A percentile compares a stretch with the other conserved stretches of the same genome.
These are phyloP conservation scores for Ficedula albicollis DNA, from an alignment of 2,797 vertebrate genomes.

Conservation along the genomic window DNA sequence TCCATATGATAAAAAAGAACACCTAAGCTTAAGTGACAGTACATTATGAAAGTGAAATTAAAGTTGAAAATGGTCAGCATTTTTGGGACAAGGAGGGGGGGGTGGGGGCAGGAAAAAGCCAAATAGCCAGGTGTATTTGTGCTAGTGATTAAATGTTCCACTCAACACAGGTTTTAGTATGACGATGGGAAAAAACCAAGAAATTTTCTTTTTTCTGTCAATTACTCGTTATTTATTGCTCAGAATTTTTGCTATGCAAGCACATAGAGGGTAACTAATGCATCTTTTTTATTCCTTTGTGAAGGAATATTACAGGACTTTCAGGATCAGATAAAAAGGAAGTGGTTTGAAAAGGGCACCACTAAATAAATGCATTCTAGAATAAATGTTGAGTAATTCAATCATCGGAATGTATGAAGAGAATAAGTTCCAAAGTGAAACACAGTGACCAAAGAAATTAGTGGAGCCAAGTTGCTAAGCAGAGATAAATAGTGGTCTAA, in stretches of 20 bases:
- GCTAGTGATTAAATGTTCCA: background rate
- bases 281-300: background rate
- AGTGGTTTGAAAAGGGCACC: background rate
- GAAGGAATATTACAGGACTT: background rate
- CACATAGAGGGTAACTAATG: background rate
- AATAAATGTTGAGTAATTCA: conserved; percentile 42
- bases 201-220: background rate
- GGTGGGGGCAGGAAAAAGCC: background rate
- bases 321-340: background rate
- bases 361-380: conserved; percentile 18
- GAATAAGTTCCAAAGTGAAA: background rate
- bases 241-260: background rate
- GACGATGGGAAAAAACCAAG: background rate
- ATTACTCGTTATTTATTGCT: background rate
- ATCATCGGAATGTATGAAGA: background rate
- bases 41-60: background rate
- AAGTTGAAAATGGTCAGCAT: background rate
- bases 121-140: background rate
- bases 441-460: conserved; percentile 51
- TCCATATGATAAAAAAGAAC: background rate
- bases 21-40: background rate
- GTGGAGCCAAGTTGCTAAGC: conserved; percentile 28
- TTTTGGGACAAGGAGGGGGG: background rate
- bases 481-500: conserved; percentile 56
- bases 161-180: background rate